Evolutionary conservation across 2,797 vertebrate genomes (phyloP).

Genomic region (Galagoides demidoff): DNA sequence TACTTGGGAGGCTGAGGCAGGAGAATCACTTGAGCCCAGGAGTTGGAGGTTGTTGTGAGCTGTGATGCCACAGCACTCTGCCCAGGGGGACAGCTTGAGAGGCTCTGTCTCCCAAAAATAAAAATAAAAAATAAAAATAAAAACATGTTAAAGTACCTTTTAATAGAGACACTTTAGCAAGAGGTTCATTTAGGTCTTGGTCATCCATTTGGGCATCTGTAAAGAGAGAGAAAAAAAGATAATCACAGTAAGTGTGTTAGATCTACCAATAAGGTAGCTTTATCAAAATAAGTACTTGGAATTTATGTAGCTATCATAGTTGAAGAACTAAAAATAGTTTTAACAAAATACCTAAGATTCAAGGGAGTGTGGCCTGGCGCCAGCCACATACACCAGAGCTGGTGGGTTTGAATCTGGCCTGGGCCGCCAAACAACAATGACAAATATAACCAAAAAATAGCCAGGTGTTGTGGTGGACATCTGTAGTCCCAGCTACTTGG

Average conservation of each 20-base stretch:
- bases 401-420: too few species aligned
- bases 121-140: background rate
- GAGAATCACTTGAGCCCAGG: too few species aligned
- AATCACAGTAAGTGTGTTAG: constrained; percentile 45
- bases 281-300: constrained; percentile 54
- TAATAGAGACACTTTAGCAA: constrained; percentile 95
- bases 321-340: constrained; percentile 45
- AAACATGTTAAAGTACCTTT: constrained; percentile 91
- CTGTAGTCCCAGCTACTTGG: too few species aligned
- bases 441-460: too few species aligned
- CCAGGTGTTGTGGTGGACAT: too few species aligned
- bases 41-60: too few species aligned
- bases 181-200: constrained; percentile 95
- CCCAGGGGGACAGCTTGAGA: too few species aligned
- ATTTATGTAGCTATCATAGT: background rate
- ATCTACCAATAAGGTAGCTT: constrained; percentile 19
- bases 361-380: background rate
- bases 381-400: too few species aligned
- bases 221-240: constrained; percentile 52
- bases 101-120: too few species aligned
- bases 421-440: too few species aligned
- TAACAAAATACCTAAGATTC: constrained; percentile 45
- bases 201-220: constrained; percentile 98
- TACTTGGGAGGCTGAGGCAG: too few species aligned
- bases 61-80: too few species aligned